These are phyloP conservation scores for honey bee (Apis mellifera) DNA, from an alignment of 1,140 invertebrate species.

Conservation along the genomic window DNA sequence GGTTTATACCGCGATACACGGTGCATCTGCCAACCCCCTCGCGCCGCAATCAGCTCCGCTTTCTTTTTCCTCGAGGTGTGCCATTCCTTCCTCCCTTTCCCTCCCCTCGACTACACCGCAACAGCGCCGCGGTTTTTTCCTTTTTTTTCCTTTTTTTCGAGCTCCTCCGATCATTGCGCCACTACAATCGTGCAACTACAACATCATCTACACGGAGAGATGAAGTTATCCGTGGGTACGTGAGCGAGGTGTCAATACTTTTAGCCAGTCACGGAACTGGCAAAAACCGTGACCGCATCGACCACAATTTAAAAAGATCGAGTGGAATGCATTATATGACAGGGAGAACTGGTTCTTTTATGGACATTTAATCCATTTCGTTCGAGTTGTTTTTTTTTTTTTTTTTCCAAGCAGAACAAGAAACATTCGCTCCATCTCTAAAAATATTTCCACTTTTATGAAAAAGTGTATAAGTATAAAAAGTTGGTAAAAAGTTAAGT, in stretches of 20 bases:
- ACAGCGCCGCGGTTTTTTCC: neutral
- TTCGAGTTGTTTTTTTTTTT: neutral
- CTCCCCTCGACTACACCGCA: neutral
- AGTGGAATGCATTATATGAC: constrained; percentile 8
- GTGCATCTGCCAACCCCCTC: constrained; percentile 62
- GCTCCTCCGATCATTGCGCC: constrained; percentile 53
- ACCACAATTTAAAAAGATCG: constrained; percentile 16
- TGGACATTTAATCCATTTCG: neutral
- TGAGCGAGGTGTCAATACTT: constrained; percentile 60
- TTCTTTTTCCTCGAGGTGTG: constrained; percentile 27
- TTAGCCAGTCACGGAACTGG: constrained; percentile 20
- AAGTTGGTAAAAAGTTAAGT: neutral
- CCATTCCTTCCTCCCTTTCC: neutral
- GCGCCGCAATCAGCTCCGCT: constrained; percentile 33
- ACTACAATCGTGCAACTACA: constrained; percentile 32
- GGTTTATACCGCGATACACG: constrained; percentile 68
- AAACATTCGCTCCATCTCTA: too few relatives aligned
- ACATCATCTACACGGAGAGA: constrained; percentile 20
- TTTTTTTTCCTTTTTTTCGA: constrained; percentile 35
- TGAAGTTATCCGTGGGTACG: constrained; percentile 58
- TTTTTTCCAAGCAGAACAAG: neutral
- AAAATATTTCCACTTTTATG: too few relatives aligned
- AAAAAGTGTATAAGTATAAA: too few relatives aligned
- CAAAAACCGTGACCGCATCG: constrained; percentile 19
- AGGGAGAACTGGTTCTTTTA: constrained; percentile 34